Conservation (phyloP, 2,888 invertebrate genomes). For the Chaitophorus viminalis region DNA sequence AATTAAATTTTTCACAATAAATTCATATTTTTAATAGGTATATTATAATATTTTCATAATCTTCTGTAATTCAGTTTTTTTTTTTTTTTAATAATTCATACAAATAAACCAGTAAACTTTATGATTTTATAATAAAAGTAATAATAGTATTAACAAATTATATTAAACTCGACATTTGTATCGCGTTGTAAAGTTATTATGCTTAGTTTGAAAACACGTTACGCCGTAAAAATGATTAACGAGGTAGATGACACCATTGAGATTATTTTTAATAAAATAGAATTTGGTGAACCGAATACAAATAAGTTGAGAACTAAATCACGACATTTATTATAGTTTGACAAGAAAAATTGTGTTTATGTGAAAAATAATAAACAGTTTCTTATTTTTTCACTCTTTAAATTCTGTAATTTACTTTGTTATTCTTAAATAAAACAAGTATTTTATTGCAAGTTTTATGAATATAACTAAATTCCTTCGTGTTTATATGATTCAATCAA, state of each 20-base stretch:
- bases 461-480: not conserved
- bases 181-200: not conserved
- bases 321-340: slow-evolving; percentile 18
- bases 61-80: too few relatives aligned
- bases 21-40: too few relatives aligned
- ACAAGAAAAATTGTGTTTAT: not conserved
- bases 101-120: too few relatives aligned
- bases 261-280: slow-evolving; percentile 30
- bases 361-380: not conserved
- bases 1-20: too few relatives aligned
- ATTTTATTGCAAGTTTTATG: not conserved
- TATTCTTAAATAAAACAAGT: not conserved
- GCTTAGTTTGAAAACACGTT: not conserved
- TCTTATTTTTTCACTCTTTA: not conserved
- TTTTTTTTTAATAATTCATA: too few relatives aligned
- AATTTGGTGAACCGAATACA: slow-evolving; percentile 19
- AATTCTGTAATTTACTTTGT: not conserved
- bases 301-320: slow-evolving; percentile 3
- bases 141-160: too few relatives aligned
- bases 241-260: slow-evolving; percentile 2
- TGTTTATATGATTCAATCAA: not conserved
- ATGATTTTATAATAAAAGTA: too few relatives aligned
- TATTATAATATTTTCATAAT: too few relatives aligned
- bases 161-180: not conserved
- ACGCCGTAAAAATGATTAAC: slow-evolving; percentile 29